A percentile compares a stretch with the other conserved stretches of the same genome.
Conservation (phyloP, 1,140 invertebrate genomes). For the Drosophila paulistorum region DNA sequence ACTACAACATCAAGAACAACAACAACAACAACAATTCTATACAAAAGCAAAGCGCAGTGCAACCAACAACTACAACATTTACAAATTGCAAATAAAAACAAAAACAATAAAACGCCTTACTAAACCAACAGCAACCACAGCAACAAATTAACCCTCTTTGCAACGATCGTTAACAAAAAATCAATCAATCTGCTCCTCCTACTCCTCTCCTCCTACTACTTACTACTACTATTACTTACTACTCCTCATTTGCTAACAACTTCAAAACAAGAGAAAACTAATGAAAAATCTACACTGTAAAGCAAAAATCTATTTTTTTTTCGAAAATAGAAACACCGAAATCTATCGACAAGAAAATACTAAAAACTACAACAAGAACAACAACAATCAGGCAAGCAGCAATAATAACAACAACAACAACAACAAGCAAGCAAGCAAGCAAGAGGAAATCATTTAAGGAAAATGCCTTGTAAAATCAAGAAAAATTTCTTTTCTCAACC, state of each 20-base stretch:
- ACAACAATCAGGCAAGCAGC: background rate
- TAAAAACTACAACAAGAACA: slow-evolving; percentile 25
- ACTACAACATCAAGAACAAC: slow-evolving; percentile 35
- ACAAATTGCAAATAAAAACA: slow-evolving; percentile 15
- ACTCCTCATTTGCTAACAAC: background rate
- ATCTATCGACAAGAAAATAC: slow-evolving; percentile 20
- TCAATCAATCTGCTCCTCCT: too few species aligned
- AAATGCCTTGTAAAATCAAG: background rate
- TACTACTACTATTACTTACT: slow-evolving; percentile 1
- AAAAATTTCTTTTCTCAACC: background rate
- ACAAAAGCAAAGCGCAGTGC: slow-evolving; percentile 1
- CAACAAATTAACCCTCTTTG: slow-evolving; percentile 5
- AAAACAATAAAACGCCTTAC: slow-evolving; percentile 30
- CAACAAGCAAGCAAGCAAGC: background rate
- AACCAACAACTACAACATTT: slow-evolving; percentile 10
- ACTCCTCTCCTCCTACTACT: background rate
- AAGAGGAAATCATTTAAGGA: background rate
- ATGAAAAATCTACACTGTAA: slow-evolving; percentile 4
- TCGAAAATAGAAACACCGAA: slow-evolving; percentile 7
- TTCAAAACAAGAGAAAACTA: slow-evolving; percentile 2
- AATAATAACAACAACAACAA: slow-evolving; percentile 43
- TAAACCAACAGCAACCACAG: slow-evolving; percentile 31
- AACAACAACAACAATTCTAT: background rate
- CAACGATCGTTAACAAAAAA: slow-evolving; percentile 7
- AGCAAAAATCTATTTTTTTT: background rate